phyloP scores from a whole-genome alignment of 2,797 vertebrate species.

The Danio kyathit region DNA sequence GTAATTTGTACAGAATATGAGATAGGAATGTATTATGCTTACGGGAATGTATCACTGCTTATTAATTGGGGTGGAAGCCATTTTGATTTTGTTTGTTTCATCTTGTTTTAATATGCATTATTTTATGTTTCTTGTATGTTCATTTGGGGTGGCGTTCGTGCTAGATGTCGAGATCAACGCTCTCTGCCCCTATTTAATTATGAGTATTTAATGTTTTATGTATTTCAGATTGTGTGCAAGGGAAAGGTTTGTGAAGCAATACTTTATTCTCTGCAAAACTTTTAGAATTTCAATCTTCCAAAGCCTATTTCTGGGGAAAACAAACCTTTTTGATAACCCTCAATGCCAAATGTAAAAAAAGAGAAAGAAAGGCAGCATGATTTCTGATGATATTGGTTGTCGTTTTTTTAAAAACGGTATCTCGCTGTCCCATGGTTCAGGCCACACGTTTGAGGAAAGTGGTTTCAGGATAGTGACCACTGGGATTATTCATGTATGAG shows the following conservation, averaged over 20 bases:
- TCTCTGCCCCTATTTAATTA: slow-evolving; percentile 61
- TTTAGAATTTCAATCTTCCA: slow-evolving; percentile 80
- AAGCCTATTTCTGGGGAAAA: slow-evolving; percentile 72
- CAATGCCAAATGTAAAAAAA: slow-evolving; percentile 79
- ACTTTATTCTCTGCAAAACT: slow-evolving; percentile 72
- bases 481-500: slow-evolving; percentile 75
- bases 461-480: slow-evolving; percentile 75
- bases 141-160: slow-evolving; percentile 67
- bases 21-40: slow-evolving; percentile 93
- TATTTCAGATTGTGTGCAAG: slow-evolving; percentile 66
- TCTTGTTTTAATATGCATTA: slow-evolving; percentile 66
- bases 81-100: slow-evolving; percentile 62
- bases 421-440: slow-evolving; percentile 52
- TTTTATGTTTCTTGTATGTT: slow-evolving; percentile 68
- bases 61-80: slow-evolving; percentile 85
- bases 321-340: slow-evolving; percentile 66
- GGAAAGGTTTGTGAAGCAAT: slow-evolving; percentile 78
- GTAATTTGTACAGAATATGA: slow-evolving; percentile 97
- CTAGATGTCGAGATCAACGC: slow-evolving; percentile 61
- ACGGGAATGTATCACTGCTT: slow-evolving; percentile 90
- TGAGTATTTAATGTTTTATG: slow-evolving; percentile 61
- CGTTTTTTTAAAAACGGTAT: slow-evolving; percentile 50
- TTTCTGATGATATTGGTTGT: slow-evolving; percentile 70
- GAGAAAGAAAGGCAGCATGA: slow-evolving; percentile 69
- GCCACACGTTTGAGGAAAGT: slow-evolving; percentile 64